phyloP scores from a whole-genome alignment of 2,797 vertebrate genomes.

The Cynopterus sphinx region DNA sequence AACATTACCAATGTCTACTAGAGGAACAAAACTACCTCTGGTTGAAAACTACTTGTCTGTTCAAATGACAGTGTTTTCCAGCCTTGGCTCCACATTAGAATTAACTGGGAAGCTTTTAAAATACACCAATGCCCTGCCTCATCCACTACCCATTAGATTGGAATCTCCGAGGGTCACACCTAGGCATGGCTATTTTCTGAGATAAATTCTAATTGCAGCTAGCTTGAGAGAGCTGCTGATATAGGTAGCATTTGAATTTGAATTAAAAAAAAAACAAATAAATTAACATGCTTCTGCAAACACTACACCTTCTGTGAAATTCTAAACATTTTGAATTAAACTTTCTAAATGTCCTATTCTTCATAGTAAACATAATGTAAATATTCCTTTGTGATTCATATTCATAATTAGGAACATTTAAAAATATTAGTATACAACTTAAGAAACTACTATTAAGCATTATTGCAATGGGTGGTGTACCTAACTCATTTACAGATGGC shows the following conservation, averaged over 20 bases:
- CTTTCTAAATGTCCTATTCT: slow-evolving; percentile 9
- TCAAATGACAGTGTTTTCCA: background rate
- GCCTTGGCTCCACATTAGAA: background rate
- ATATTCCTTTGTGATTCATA: slow-evolving; percentile 28
- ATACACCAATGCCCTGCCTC: background rate
- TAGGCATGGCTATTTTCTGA: background rate
- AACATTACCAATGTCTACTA: background rate
- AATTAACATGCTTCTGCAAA: background rate
- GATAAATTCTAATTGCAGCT: slow-evolving; percentile 15
- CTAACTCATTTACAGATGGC: background rate
- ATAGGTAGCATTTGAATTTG: background rate
- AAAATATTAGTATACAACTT: slow-evolving; percentile 7
- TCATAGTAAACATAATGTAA: background rate
- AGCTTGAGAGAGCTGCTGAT: background rate
- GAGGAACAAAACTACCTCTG: background rate
- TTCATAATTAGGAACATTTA: background rate
- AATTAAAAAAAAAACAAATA: background rate
- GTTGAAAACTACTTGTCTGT: background rate
- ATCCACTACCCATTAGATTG: background rate
- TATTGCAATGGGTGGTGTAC: background rate
- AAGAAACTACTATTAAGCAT: background rate
- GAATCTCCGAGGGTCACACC: background rate
- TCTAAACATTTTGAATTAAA: slow-evolving; percentile 29
- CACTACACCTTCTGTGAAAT: background rate
- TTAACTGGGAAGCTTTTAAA: slow-evolving; percentile 26